These are phyloP conservation scores for Troilus luridus DNA, from an alignment of 2,888 invertebrate genomes.

Conservation along the genomic window DNA sequence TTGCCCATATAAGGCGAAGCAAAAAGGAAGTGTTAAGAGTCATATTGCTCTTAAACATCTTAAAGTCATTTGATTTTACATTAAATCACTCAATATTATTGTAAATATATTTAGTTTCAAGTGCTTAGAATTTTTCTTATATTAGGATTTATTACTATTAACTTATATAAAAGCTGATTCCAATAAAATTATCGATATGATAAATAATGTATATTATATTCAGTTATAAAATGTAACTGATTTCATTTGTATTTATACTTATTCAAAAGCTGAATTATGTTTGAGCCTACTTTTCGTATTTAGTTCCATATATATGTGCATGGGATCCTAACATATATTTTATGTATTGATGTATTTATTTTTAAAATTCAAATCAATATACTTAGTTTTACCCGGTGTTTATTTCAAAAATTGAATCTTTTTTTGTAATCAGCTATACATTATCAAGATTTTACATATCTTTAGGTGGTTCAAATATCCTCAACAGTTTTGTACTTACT, in stretches of 20 bases:
- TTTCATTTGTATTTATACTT: not conserved
- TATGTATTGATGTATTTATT: not conserved
- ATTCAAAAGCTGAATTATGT: not conserved
- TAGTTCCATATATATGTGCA: not conserved
- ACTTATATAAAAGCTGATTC: not conserved
- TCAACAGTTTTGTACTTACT: not conserved
- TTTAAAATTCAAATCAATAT: too few relatives aligned
- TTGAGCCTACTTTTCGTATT: not conserved
- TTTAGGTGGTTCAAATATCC: not conserved
- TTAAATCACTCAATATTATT: not conserved
- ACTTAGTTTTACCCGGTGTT: too few relatives aligned
- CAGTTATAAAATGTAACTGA: not conserved
- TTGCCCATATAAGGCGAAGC: slow-evolving; percentile 61
- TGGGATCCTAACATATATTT: not conserved
- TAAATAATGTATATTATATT: not conserved
- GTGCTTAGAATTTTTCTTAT: not conserved
- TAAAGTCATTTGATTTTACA: not conserved
- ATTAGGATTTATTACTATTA: not conserved
- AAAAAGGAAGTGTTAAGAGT: slow-evolving; percentile 22
- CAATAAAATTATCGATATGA: not conserved
- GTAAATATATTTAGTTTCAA: not conserved
- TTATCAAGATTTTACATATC: not conserved
- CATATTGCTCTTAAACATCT: slow-evolving; percentile 48
- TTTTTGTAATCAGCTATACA: not conserved
- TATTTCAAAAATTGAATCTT: not conserved